Conservation (phyloP, 2,113 vertebrate genomes). For the Salvator merianae region DNA sequence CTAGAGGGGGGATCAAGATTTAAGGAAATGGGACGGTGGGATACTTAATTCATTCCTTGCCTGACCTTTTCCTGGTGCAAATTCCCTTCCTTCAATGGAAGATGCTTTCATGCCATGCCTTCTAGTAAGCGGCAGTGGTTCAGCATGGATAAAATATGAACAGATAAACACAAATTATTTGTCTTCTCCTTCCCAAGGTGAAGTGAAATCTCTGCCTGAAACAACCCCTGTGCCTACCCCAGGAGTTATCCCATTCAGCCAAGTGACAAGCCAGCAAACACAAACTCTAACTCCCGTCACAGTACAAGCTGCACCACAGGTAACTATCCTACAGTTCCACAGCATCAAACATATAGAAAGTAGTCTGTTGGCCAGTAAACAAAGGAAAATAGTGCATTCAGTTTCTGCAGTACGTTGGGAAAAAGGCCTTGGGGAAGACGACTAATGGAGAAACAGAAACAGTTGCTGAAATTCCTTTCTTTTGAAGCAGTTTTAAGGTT, state of each 20-base stretch:
- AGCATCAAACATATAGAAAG: background rate
- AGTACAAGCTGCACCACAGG: constrained; percentile 75
- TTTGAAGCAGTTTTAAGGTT: background rate
- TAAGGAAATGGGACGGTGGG: too few species aligned
- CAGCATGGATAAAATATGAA: background rate
- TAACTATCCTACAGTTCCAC: constrained; percentile 47
- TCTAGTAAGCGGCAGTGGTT: background rate
- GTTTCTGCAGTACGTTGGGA: background rate
- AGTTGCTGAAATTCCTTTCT: background rate
- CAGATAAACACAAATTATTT: background rate
- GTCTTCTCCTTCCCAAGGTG: constrained; percentile 42
- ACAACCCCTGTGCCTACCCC: constrained; percentile 52
- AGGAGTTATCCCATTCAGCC: constrained; percentile 61
- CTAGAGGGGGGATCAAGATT: too few species aligned
- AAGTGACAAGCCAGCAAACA: constrained; percentile 65
- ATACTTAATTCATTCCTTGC: background rate
- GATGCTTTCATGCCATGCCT: background rate
- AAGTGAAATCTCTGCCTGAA: constrained; percentile 64
- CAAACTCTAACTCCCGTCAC: constrained; percentile 68
- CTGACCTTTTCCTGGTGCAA: background rate
- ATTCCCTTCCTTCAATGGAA: background rate
- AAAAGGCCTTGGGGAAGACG: too few species aligned
- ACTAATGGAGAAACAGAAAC: background rate
- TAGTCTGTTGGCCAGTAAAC: background rate
- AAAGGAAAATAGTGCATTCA: constrained; percentile 13